A percentile compares a stretch with the other conserved stretches of the same genome.
These are phyloP conservation scores for Didymodactylos carnosus DNA, from an alignment of 2,888 invertebrate species.

Conservation along the genomic window DNA sequence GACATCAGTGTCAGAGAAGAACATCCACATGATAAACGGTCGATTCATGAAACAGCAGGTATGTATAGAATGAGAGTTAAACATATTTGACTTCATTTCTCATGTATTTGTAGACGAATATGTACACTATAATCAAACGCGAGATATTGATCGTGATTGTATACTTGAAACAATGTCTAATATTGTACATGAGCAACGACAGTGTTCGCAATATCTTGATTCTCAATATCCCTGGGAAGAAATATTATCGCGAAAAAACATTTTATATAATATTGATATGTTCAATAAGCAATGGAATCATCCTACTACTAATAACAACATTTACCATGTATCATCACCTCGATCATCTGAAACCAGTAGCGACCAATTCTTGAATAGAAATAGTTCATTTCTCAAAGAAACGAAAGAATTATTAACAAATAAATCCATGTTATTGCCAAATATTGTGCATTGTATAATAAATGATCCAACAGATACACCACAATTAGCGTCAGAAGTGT, in stretches of 20 bases:
- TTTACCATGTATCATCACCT: not conserved
- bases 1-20: too few relatives aligned
- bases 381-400: not conserved
- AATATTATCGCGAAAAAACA: too few relatives aligned
- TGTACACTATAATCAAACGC: too few relatives aligned
- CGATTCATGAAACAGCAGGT: too few relatives aligned
- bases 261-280: too few relatives aligned
- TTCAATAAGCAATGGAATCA: not conserved
- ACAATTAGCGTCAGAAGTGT: not conserved
- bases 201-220: not conserved
- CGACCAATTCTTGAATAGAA: too few relatives aligned
- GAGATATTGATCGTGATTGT: not conserved
- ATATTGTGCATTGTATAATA: too few relatives aligned
- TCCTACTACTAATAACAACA: not conserved
- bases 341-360: not conserved
- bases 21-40: too few relatives aligned
- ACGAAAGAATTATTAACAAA: not conserved
- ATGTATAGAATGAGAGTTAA: too few relatives aligned
- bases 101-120: too few relatives aligned
- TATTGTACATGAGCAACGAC: not conserved
- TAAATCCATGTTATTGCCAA: too few relatives aligned
- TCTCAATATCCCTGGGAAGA: not conserved
- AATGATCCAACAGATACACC: not conserved
- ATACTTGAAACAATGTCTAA: not conserved
- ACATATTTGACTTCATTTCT: too few relatives aligned